Evolutionary conservation across 2,888 invertebrate genomes (phyloP), one percentile per base, ranked within the genome.

Genomic region (Strigamia maritima): DNA sequence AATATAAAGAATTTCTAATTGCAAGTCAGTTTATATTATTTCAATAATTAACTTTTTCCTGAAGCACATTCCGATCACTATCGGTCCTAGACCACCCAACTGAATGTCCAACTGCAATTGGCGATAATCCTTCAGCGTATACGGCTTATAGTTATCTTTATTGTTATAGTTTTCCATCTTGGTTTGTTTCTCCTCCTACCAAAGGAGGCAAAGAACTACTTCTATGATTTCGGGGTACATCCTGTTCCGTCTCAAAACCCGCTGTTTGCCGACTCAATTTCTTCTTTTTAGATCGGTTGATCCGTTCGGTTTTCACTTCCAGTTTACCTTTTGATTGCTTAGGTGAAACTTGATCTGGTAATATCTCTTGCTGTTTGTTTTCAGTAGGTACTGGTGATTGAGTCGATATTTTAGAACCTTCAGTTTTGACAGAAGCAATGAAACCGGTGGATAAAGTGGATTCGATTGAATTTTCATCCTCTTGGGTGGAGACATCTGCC

Each of bases 41-140:
- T 7, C 74, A 8, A 22, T 3, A 8, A 75, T 38, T 19, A 40
- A 76, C 76, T 44, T 76, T 76, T 76, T 76, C 76, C 38, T 76
- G 76, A 7, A 76, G 24, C 12, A 76, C 76, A 40, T 3, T 76
- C 19, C 44, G 7, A 22, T 76, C 44, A 19, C 38, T 44, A 10
- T 76, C n/a, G 76, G 76, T 40, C 76, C 76, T 2, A 76, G 40
- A 6, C 76, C 76, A 38, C 76, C 76, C 14, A 35, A 38, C 14
- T 44, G 35, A 38, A 40, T 44, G 24, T 76, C 40, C 76, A 44
- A 19, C 24, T 40, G 24, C 22, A 76, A 22, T 38, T 76, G 31
- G 3, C 40, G n/a, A 24, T 38, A 76, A 35, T 76, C 76, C 22
- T 38, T 76, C 19, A 76, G 12, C 24, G 76, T 76, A 22, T 76